phyloP scores from a whole-genome alignment of 2,888 invertebrate species.

The Dynastes grantii region DNA sequence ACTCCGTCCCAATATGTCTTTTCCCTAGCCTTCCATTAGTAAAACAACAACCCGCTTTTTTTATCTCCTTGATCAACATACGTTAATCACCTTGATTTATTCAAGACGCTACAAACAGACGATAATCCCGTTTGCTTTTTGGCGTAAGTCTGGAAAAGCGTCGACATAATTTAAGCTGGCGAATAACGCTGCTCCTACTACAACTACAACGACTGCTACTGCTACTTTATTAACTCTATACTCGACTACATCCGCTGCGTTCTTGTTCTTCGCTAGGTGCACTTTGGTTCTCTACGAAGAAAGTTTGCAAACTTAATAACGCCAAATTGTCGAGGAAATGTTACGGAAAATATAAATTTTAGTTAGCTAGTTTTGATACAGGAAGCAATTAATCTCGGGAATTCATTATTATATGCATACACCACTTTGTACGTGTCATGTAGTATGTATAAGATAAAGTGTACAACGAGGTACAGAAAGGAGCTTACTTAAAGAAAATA shows the following conservation, averaged over 20 bases:
- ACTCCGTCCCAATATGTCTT: neutral
- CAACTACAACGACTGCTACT: neutral
- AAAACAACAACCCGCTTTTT: too few species aligned
- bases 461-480: too few species aligned
- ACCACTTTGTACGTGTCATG: neutral
- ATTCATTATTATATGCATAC: constrained; percentile 23
- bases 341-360: constrained; percentile 36
- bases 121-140: constrained; percentile 26
- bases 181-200: neutral
- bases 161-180: constrained; percentile 19
- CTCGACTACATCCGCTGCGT: neutral
- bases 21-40: neutral
- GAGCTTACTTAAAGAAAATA: too few species aligned
- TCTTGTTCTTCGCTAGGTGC: neutral
- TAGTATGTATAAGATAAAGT: too few species aligned
- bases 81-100: constrained; percentile 22
- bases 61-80: neutral
- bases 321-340: constrained; percentile 28
- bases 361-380: constrained; percentile 19
- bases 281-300: neutral
- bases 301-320: constrained; percentile 25
- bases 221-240: constrained; percentile 22
- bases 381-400: neutral
- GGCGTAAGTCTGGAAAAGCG: neutral
- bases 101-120: neutral